Evolutionary conservation across 2,888 invertebrate genomes (phyloP).

Genomic region (Lasioglossum zephyrum): DNA sequence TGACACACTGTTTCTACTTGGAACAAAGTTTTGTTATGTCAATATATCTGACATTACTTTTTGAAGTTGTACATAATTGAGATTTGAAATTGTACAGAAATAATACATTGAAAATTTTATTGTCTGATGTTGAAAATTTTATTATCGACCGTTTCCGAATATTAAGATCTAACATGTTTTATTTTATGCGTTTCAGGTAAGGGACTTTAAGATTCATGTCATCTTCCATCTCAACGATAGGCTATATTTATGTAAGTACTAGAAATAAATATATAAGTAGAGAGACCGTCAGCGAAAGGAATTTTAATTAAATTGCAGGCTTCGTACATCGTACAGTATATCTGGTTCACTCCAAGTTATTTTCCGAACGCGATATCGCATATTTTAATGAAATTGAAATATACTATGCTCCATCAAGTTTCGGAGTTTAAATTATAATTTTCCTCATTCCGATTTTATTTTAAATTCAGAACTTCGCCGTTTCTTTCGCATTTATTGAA

Average conservation of each 20-base stretch:
- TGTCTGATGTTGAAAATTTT: no score
- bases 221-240: not conserved
- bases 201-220: not conserved
- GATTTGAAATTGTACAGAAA: no score
- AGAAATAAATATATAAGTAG: not conserved
- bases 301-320: not conserved
- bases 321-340: not conserved
- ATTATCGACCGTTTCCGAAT: not conserved
- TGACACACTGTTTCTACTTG: not conserved
- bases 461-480: not conserved
- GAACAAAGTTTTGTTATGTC: not conserved
- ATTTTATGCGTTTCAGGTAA: constrained; percentile 3
- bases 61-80: no score
- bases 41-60: no score
- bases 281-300: not conserved
- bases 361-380: not conserved
- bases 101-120: no score
- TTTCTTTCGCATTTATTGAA: not conserved
- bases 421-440: not conserved
- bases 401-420: not conserved
- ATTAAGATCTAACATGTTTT: not conserved
- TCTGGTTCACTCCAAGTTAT: not conserved
- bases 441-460: not conserved
- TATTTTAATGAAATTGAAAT: not conserved
- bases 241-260: not conserved